Evolutionary conservation across 2,888 invertebrate species (phyloP).

Genomic region (Athalia circularis): DNA sequence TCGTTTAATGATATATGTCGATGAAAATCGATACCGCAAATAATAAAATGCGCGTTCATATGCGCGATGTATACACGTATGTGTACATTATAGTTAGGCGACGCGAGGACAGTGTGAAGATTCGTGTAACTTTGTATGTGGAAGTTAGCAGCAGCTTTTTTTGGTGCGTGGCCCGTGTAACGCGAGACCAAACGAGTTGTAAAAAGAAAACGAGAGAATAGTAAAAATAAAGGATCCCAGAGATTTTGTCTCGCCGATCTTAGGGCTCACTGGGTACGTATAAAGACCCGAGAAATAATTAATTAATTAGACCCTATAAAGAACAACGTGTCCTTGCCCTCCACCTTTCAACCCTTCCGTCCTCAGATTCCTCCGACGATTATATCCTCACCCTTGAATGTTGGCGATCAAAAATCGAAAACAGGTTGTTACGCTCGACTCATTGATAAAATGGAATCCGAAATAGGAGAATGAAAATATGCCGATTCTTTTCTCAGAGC

Average conservation of each 20-base stretch:
- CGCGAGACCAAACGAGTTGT: conserved; percentile 43
- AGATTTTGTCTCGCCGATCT: conserved; percentile 42
- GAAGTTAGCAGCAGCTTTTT: conserved; percentile 13
- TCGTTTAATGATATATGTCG: conserved; percentile 4
- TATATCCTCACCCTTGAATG: no score
- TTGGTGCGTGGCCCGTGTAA: conserved; percentile 40
- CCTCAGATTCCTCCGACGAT: no score
- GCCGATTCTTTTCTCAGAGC: no score
- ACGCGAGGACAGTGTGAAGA: neutral
- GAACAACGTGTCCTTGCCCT: neutral
- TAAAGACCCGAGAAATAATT: conserved; percentile 40
- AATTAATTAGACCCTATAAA: conserved; percentile 41
- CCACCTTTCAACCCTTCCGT: no score
- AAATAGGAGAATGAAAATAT: no score
- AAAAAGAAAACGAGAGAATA: conserved; percentile 9
- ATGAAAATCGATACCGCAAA: conserved; percentile 32
- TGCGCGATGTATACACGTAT: neutral
- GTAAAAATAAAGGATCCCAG: neutral
- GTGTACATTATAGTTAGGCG: neutral
- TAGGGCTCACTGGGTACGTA: conserved; percentile 39
- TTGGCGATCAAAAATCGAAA: neutral
- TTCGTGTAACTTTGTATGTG: conserved; percentile 15
- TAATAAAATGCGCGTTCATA: conserved; percentile 6
- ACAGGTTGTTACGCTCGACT: no score
- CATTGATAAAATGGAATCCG: no score